Conservation (phyloP, 2,888 invertebrate genomes). For the Beris morrisii region DNA sequence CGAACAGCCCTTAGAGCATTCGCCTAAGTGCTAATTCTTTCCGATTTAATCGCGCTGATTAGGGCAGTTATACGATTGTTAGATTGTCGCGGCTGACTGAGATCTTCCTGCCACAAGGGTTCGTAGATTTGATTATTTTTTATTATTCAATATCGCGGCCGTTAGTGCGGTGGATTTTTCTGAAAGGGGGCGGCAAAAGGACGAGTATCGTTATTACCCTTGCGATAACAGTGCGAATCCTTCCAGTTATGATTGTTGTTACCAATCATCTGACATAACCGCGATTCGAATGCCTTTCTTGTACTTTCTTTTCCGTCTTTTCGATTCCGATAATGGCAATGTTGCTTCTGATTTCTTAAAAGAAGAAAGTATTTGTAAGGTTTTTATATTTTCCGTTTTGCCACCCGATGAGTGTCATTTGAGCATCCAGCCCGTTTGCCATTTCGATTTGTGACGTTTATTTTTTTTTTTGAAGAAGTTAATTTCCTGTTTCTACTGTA, state of each 20-base stretch:
- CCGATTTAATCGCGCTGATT: slow-evolving; percentile 17
- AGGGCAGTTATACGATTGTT: slow-evolving; percentile 10
- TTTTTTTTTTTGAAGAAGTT: slow-evolving; percentile 30
- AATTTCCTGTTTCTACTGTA: slow-evolving; percentile 28
- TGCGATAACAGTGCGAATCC: slow-evolving; percentile 26
- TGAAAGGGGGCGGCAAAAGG: not conserved
- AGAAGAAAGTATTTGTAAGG: not conserved
- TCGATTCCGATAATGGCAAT: slow-evolving; percentile 22
- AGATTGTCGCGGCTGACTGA: not conserved
- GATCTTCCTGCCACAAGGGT: slow-evolving; percentile 14
- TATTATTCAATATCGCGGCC: slow-evolving; percentile 19
- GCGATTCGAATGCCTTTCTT: slow-evolving; percentile 15
- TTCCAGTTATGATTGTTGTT: slow-evolving; percentile 23
- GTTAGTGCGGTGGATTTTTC: not conserved
- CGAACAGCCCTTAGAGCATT: not conserved
- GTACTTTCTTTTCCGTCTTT: slow-evolving; percentile 20
- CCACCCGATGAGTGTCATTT: slow-evolving; percentile 25
- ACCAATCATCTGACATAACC: slow-evolving; percentile 20
- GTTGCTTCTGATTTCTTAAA: not conserved
- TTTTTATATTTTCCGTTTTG: slow-evolving; percentile 30
- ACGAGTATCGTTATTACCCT: slow-evolving; percentile 15
- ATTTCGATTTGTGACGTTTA: slow-evolving; percentile 24
- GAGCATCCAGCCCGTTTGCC: slow-evolving; percentile 5
- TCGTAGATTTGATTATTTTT: slow-evolving; percentile 23
- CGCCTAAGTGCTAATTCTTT: slow-evolving; percentile 20